Conservation (phyloP, 35 echinoderm and acorn worm genomes). For the Heliocidaris tuberculata region DNA sequence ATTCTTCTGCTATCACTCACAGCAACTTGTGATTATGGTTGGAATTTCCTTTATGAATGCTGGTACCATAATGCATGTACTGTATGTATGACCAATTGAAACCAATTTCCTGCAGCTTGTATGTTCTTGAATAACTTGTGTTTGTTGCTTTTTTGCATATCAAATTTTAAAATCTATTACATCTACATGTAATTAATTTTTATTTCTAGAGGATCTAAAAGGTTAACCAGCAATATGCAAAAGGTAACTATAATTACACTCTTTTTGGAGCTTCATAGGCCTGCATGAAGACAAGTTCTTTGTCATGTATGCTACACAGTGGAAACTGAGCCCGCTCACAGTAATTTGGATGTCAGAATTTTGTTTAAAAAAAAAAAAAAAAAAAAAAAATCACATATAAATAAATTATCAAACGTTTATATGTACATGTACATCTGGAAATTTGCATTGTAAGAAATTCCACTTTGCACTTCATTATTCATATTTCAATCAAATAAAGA, state of each 20-base stretch:
- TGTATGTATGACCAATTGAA: background rate
- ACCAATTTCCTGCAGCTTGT: background rate
- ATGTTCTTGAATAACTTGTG: background rate
- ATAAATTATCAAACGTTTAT: too few relatives aligned
- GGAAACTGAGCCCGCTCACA: background rate
- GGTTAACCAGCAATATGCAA: background rate
- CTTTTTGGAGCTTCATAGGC: background rate
- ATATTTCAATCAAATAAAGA: too few relatives aligned
- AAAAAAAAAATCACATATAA: too few relatives aligned
- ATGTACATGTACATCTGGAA: too few relatives aligned
- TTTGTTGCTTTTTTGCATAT: background rate
- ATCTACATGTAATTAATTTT: constrained; percentile 3
- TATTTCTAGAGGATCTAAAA: background rate
- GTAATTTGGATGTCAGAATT: background rate
- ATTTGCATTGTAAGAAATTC: too few relatives aligned
- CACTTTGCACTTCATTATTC: too few relatives aligned
- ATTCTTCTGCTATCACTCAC: too few relatives aligned
- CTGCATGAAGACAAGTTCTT: background rate
- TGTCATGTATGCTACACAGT: background rate
- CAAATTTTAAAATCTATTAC: background rate
- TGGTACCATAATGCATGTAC: background rate
- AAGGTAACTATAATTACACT: constrained; percentile 2
- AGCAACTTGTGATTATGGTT: too few relatives aligned
- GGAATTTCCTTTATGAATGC: background rate
- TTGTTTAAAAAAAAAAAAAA: too few relatives aligned